phyloP scores from a whole-genome alignment of 2,113 vertebrate species.

The Platycercus adscitus region DNA sequence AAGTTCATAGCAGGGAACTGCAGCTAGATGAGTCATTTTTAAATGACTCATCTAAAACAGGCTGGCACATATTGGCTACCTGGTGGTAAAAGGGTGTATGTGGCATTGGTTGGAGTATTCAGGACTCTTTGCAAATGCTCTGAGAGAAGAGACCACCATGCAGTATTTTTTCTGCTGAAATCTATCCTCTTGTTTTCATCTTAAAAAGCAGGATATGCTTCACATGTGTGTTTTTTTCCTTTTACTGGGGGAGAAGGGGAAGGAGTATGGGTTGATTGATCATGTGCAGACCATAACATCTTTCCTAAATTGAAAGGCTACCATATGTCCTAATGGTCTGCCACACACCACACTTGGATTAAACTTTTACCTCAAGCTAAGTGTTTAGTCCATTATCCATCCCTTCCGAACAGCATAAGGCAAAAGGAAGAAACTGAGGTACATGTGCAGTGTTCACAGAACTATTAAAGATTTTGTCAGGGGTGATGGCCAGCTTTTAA shows the following conservation, averaged over 20 bases:
- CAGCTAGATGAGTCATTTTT: neutral
- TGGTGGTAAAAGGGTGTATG: neutral
- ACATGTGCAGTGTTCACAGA: accelerated
- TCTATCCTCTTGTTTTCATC: neutral
- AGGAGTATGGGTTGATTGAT: neutral
- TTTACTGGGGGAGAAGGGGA: neutral
- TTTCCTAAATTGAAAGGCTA: neutral
- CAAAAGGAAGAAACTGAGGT: neutral
- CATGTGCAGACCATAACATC: neutral
- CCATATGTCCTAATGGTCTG: accelerated
- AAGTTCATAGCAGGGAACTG: neutral
- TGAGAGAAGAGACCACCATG: neutral
- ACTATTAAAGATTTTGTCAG: neutral
- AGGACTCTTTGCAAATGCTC: neutral
- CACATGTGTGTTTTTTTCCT: neutral
- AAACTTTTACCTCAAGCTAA: neutral
- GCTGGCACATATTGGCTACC: neutral
- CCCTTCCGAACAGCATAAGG: neutral
- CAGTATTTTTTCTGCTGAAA: neutral
- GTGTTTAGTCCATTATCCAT: neutral
- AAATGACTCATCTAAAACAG: neutral
- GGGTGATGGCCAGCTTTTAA: neutral
- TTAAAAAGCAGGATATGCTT: neutral
- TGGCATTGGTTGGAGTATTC: neutral
- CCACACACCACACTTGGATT: neutral